A percentile compares a stretch with the other conserved stretches of the same genome.
These are phyloP conservation scores for Argopecten irradians DNA, from an alignment of 1,140 invertebrate genomes.

Conservation along the genomic window DNA sequence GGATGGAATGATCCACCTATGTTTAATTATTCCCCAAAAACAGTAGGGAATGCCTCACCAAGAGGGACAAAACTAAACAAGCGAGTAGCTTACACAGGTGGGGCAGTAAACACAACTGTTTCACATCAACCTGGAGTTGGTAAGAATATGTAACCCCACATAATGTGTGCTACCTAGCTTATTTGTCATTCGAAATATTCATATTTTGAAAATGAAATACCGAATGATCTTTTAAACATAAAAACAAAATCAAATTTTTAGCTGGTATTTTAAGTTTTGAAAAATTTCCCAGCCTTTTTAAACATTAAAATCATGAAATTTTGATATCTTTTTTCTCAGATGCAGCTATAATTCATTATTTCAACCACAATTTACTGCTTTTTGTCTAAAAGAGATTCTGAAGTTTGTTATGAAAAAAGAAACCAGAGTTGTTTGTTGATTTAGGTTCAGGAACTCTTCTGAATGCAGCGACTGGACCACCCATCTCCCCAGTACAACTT, in stretches of 20 bases:
- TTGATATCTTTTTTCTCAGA: not conserved
- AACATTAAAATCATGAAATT: not conserved
- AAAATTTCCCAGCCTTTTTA: not conserved
- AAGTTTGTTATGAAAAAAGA: no score
- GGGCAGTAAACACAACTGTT: not conserved
- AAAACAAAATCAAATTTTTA: not conserved
- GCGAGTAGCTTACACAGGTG: conserved; percentile 61
- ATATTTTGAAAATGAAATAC: not conserved
- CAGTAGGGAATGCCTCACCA: conserved; percentile 38
- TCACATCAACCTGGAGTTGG: not conserved
- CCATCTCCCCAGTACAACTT: conserved; percentile 53
- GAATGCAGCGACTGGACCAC: conserved; percentile 57
- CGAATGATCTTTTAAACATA: not conserved
- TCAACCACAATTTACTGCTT: not conserved
- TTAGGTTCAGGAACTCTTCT: conserved; percentile 46
- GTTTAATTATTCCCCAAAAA: conserved; percentile 53
- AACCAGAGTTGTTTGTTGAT: no score
- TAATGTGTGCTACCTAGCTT: not conserved
- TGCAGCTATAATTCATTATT: not conserved
- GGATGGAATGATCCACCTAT: conserved; percentile 74
- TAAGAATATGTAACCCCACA: no score
- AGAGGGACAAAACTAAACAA: conserved; percentile 60
- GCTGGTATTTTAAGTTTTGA: no score
- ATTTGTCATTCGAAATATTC: not conserved
- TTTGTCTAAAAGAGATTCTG: no score